Conservation (phyloP, 1,140 invertebrate genomes). For the Leptonema lineaticorne region DNA sequence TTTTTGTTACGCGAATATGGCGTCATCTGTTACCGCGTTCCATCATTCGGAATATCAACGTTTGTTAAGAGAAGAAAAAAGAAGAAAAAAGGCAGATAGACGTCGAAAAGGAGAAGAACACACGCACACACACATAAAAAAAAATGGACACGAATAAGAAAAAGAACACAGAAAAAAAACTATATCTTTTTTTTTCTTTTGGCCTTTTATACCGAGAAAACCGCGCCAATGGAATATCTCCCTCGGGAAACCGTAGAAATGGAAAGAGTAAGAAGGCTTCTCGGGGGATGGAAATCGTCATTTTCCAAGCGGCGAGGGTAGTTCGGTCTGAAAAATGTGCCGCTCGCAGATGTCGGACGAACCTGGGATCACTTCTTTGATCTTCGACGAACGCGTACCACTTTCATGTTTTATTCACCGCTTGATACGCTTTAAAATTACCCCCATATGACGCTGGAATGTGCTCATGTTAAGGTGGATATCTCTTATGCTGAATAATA, state of each 20-base stretch:
- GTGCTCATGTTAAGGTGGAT: too few species aligned
- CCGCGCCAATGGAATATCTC: background rate
- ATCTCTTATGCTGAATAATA: too few species aligned
- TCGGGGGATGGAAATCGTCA: too few species aligned
- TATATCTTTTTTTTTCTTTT: background rate
- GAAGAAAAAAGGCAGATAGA: too few species aligned
- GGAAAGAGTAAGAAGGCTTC: background rate
- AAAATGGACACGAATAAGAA: too few species aligned
- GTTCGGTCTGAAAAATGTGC: background rate
- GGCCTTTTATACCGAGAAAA: too few species aligned
- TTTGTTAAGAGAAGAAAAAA: too few species aligned
- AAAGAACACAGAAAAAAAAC: background rate
- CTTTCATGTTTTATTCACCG: conserved; percentile 19
- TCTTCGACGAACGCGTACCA: conserved; percentile 2
- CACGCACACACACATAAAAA: too few species aligned
- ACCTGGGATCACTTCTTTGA: conserved; percentile 1
- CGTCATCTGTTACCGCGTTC: conserved; percentile 2
- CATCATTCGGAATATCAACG: background rate
- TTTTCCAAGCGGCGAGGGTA: background rate
- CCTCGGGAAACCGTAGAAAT: background rate
- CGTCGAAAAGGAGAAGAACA: too few species aligned
- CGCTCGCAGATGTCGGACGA: background rate
- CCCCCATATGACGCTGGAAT: background rate
- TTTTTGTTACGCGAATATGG: background rate
- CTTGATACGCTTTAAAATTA: conserved; percentile 3